Base-by-base conservation (phyloP, 2,888 invertebrate species). In the Athrips mouffetella region DNA sequence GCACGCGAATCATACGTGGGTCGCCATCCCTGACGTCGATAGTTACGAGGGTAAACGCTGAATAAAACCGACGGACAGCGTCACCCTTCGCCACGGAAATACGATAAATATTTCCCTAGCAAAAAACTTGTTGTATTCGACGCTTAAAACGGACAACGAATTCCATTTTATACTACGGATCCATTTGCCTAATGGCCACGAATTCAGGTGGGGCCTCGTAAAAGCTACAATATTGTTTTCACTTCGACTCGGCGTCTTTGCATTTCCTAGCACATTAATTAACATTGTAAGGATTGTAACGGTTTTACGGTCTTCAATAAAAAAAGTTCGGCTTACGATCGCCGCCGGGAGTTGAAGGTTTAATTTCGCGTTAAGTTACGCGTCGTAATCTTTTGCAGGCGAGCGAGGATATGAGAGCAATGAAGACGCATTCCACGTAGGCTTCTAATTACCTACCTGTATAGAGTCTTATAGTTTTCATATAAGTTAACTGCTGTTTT, bases 181-280 rank as follows among this genome's bases (percentile, higher is more conserved):
- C 37, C 37, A 37, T 21, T 37, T 37, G 37, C 18, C 6, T 37
- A 37, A 37, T 37, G 18, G 21, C 37, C 11, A 37, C 37, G 37
- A 37, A 37, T 37, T 37, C 21, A 37, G 37, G 37, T 37, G 37
- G 21, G 21, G 37, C n/a, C n/a, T 37, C 37, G 37, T 37, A 37
- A 42, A 42, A 42, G 31, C 31, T 20, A 44, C 44, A 31, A 44
- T 27, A 31, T 44, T 42, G 42, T 42, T 42, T 42, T 18, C 37
- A 7, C 44, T 30, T 30, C 30, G 20, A 13, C 21, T 20, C 18
- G 7, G 18, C 23, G 30, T 11, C 44, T 44, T 31, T 31, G 44
- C 44, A 44, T 31, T 21, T 44, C 21, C 42, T 42, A 18, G 44
- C 31, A 31, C 31, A 44, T 44, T 44, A 44, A 44, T 44, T 44